Conservation (phyloP, 2,888 invertebrate genomes). For the Caenorhabditis imperialis region DNA sequence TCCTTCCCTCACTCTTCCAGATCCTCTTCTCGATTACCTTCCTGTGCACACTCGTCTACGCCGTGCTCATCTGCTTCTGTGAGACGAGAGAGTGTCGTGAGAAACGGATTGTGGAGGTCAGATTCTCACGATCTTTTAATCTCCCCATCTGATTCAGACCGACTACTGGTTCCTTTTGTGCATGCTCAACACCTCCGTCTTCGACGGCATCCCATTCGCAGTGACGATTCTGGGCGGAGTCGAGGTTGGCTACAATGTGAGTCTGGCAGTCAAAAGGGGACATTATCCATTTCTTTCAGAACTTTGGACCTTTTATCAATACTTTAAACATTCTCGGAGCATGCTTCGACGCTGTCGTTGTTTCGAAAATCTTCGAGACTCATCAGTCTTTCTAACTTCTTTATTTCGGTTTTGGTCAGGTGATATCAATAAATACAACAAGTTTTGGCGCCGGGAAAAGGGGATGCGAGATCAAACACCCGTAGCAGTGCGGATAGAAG, state of each 20-base stretch:
- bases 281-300: constrained; percentile 16
- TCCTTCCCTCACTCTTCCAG: constrained; percentile 10
- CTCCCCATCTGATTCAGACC: constrained; percentile 13
- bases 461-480: no score
- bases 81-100: constrained; percentile 26
- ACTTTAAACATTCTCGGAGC: constrained; percentile 38
- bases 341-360: constrained; percentile 39
- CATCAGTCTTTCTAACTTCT: constrained; percentile 29
- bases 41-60: constrained; percentile 11
- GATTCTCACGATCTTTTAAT: neutral
- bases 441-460: no score
- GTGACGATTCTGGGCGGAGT: constrained; percentile 14
- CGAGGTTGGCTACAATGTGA: constrained; percentile 12
- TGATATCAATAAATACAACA: no score
- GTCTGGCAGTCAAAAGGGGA: neutral
- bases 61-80: constrained; percentile 40
- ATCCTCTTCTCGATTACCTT: constrained; percentile 30
- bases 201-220: constrained; percentile 39
- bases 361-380: constrained; percentile 47
- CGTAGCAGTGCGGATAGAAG: no score
- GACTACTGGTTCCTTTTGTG: constrained; percentile 52
- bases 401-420: no score
- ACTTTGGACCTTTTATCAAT: constrained; percentile 43
- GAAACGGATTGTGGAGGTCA: constrained; percentile 37
- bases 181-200: constrained; percentile 34